Conservation (phyloP, 2,797 vertebrate genomes). For the Stomatorhinus walkeri region DNA sequence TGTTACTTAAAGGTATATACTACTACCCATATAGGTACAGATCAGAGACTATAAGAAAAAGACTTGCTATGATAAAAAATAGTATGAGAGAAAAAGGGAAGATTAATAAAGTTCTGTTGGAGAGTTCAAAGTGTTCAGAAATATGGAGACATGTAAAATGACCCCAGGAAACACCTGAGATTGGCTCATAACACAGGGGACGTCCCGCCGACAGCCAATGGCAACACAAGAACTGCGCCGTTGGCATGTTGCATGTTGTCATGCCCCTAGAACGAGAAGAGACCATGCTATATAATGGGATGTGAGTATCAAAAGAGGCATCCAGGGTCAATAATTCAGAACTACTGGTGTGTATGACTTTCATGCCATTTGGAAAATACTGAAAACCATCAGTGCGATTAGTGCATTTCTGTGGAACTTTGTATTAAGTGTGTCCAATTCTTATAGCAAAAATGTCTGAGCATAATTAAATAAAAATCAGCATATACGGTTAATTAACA, state of each 20-base stretch:
- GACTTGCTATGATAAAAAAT: background rate
- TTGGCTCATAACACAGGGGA: background rate
- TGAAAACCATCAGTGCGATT: background rate
- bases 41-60: background rate
- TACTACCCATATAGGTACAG: background rate
- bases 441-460: background rate
- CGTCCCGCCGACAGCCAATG: background rate
- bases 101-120: background rate
- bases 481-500: background rate
- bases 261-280: background rate
- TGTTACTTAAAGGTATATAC: background rate
- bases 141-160: background rate
- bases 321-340: slow-evolving; percentile 4
- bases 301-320: slow-evolving; percentile 9
- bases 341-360: background rate
- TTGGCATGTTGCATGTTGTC: background rate
- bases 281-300: background rate
- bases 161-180: background rate
- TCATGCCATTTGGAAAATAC: background rate
- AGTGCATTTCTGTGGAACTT: background rate
- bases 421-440: background rate
- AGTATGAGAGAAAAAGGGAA: background rate
- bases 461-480: background rate
- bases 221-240: background rate
- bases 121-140: background rate